A percentile compares a stretch with the other conserved stretches of the same genome.
phyloP scores from a whole-genome alignment of 2,797 vertebrate genomes.

The Sebastes cheni region DNA sequence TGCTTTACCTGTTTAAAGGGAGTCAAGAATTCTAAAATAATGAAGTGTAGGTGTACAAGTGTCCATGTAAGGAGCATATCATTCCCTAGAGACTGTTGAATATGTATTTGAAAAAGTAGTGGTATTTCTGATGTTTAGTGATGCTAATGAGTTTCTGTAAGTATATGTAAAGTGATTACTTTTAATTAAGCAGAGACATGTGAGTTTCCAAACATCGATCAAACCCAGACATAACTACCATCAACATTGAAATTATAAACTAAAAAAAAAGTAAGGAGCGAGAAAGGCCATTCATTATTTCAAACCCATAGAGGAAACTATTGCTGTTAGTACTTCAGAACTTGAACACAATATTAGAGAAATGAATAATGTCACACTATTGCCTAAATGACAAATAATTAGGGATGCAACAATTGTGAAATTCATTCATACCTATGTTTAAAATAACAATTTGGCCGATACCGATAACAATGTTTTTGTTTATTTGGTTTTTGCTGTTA shows the following conservation, averaged over 20 bases:
- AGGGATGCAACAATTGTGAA: no score
- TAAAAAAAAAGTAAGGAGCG: neutral
- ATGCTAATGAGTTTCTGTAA: neutral
- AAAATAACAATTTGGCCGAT: no score
- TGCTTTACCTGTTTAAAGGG: slow-evolving; percentile 23
- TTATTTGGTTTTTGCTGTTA: no score
- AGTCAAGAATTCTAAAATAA: slow-evolving; percentile 27
- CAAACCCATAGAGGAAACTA: neutral
- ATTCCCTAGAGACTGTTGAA: neutral
- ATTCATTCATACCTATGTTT: no score
- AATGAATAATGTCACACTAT: neutral
- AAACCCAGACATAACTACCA: neutral
- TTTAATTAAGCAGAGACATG: neutral
- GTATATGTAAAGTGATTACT: neutral
- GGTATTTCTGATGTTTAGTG: neutral
- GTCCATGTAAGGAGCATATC: neutral
- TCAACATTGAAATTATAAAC: neutral
- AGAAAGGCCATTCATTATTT: neutral
- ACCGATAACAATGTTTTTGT: no score
- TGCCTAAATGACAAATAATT: neutral
- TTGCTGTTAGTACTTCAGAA: neutral
- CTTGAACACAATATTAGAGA: neutral
- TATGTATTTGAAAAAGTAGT: neutral
- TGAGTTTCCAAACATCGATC: neutral
- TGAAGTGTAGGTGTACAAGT: neutral